Evolutionary conservation across 2,113 vertebrate genomes (phyloP).

Genomic region (Euleptes europaea): DNA sequence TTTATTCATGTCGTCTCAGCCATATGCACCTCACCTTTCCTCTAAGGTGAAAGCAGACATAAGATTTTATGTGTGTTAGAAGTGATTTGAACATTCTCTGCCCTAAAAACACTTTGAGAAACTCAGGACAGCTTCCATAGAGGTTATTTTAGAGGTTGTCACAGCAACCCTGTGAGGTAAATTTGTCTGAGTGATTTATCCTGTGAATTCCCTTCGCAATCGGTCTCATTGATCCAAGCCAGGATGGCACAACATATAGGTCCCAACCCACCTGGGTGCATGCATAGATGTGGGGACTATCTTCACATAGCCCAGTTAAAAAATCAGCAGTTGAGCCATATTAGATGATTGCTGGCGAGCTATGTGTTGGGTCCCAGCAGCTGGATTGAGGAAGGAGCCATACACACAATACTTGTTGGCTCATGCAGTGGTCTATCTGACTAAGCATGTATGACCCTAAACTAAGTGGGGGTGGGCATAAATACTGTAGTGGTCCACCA

Average conservation of each 20-base stretch:
- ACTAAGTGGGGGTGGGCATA: not conserved
- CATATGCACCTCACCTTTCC: not conserved
- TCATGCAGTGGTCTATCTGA: not conserved
- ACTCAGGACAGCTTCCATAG: not conserved
- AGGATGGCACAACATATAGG: not conserved
- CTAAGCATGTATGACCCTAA: too few species aligned
- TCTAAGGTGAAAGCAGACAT: not conserved
- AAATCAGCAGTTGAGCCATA: not conserved
- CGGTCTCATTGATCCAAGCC: too few species aligned
- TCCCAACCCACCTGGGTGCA: not conserved
- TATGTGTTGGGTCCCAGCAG: not conserved
- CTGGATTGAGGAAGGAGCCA: not conserved
- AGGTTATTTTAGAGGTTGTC: not conserved
- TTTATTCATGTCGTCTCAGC: not conserved
- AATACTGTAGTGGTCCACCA: not conserved
- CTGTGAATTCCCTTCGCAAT: too few species aligned
- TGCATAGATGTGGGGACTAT: too few species aligned
- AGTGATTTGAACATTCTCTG: not conserved
- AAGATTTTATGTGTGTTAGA: not conserved
- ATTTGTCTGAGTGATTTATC: not conserved
- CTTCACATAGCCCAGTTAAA: not conserved
- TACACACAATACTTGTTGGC: not conserved
- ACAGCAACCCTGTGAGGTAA: not conserved
- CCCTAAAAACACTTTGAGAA: not conserved
- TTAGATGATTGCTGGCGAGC: not conserved